phyloP scores from a whole-genome alignment of 2,797 vertebrate species.

The Eospalax fontanierii region DNA sequence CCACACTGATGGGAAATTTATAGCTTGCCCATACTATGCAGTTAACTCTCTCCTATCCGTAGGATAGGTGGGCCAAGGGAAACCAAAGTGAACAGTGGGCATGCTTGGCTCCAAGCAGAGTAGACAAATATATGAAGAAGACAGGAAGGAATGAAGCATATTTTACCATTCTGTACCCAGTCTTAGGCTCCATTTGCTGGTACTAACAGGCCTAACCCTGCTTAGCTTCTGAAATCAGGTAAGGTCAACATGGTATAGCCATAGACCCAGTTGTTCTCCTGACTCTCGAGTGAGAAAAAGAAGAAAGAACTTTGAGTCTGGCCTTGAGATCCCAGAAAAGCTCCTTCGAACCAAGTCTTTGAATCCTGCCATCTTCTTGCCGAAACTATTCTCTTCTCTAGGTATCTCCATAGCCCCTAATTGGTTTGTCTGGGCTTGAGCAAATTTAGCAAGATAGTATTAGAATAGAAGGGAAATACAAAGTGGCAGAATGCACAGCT shows the following conservation, averaged over 20 bases:
- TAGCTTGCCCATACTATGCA: conserved; percentile 86
- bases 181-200: conserved; percentile 12
- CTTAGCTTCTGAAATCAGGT: not conserved
- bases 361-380: conserved; percentile 32
- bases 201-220: not conserved
- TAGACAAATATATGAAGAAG: not conserved
- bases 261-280: not conserved
- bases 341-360: conserved; percentile 47
- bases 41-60: conserved; percentile 88
- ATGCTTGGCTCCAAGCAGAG: conserved; percentile 17
- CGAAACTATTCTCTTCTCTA: conserved; percentile 52
- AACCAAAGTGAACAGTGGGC: conserved; percentile 47
- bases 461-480: conserved; percentile 4
- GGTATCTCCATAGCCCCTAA: not conserved
- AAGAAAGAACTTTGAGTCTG: not conserved
- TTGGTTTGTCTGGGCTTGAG: conserved; percentile 21
- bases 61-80: conserved; percentile 42
- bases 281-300: conserved; percentile 59
- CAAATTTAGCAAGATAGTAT: conserved; percentile 26
- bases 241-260: not conserved
- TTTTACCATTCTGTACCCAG: not conserved
- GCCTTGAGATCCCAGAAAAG: not conserved
- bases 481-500: not conserved
- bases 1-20: conserved; percentile 90
- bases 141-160: not conserved